Evolutionary conservation across 37 sponge, comb jelly and placozoan genomes (phyloP).

Genomic region (Ianthella basta): DNA sequence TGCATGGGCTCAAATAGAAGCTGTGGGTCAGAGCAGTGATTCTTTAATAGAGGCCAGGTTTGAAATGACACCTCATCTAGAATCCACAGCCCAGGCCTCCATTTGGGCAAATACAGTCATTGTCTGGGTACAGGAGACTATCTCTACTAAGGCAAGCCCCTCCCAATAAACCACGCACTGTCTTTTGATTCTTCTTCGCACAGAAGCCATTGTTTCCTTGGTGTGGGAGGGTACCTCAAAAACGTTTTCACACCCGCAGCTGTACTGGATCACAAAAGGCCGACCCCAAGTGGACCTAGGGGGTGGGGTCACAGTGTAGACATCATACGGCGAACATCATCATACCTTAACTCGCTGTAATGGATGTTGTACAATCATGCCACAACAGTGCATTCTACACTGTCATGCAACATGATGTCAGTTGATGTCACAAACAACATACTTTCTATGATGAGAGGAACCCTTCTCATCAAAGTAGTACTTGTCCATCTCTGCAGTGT

Average conservation of each 20-base stretch:
- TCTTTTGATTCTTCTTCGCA: conserved; percentile 78
- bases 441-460: conserved; percentile 90
- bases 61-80: no score
- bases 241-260: conserved; percentile 68
- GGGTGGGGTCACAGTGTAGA: no score
- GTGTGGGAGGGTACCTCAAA: conserved; percentile 82
- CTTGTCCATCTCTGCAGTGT: conserved; percentile 80
- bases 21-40: no score
- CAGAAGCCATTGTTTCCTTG: conserved; percentile 77
- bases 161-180: conserved; percentile 37
- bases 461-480: conserved; percentile 79
- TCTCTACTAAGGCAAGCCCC: no score
- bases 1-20: no score
- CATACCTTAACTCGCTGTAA: neutral
- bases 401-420: no score
- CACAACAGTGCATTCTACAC: neutral
- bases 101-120: no score
- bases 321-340: no score
- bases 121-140: no score
- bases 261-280: conserved; percentile 61
- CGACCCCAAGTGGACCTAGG: conserved; percentile 68
- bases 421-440: conserved; percentile 18
- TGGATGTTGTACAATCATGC: neutral
- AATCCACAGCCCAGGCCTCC: no score
- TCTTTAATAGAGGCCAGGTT: no score